A percentile compares a stretch with the other conserved stretches of the same genome.
Evolutionary conservation across 2,797 vertebrate genomes (phyloP).

Genomic region (Eulemur albifrons): DNA sequence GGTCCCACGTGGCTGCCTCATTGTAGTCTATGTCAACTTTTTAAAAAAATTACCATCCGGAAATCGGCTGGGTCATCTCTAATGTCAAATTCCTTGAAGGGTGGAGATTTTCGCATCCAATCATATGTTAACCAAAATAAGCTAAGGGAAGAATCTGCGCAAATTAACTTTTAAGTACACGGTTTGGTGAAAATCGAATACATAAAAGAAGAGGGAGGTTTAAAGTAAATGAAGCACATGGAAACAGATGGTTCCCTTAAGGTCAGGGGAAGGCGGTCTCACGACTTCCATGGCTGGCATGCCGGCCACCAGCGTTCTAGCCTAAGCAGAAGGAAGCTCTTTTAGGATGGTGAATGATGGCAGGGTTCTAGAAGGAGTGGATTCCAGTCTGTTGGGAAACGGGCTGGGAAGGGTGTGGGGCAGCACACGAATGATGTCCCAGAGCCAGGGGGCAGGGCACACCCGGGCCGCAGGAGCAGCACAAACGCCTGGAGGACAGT

Average conservation of each 20-base stretch:
- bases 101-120: not conserved
- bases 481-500: not conserved
- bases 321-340: too few species aligned
- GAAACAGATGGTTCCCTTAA: not conserved
- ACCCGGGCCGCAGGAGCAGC: accelerated
- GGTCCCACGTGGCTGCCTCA: not conserved
- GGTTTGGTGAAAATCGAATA: not conserved
- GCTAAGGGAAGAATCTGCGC: not conserved
- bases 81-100: not conserved
- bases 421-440: not conserved
- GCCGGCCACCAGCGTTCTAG: not conserved
- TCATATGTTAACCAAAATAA: not conserved
- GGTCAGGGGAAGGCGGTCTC: not conserved
- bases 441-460: not conserved
- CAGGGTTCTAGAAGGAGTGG: not conserved
- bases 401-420: not conserved
- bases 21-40: not conserved
- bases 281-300: not conserved
- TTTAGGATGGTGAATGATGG: not conserved
- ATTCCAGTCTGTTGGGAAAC: not conserved
- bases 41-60: not conserved
- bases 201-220: not conserved
- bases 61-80: not conserved
- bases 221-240: not conserved
- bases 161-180: not conserved